A percentile compares a stretch with the other conserved stretches of the same genome.
Evolutionary conservation across 2,797 vertebrate genomes (phyloP).

Genomic region (Pachyuromys duprasi): DNA sequence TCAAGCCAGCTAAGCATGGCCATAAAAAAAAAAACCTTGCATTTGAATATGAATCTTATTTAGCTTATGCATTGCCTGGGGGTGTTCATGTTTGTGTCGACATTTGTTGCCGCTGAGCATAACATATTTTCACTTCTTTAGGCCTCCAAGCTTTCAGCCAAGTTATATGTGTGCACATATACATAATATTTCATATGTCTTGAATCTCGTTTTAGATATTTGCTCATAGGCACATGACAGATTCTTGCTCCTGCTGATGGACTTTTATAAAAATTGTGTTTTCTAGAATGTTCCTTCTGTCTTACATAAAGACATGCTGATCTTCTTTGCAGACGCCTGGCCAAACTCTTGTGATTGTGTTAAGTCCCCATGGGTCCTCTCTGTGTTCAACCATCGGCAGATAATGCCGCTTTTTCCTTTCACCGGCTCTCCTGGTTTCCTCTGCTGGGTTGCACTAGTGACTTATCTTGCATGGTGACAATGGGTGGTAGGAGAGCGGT

Average conservation of each 20-base stretch:
- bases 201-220: neutral
- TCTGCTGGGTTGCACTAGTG: neutral
- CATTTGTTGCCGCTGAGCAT: neutral
- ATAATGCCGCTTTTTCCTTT: neutral
- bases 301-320: neutral
- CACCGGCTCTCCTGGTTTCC: neutral
- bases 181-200: neutral
- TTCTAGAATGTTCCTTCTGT: neutral
- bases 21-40: neutral
- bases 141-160: neutral
- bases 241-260: conserved; percentile 20
- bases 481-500: neutral
- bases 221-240: neutral
- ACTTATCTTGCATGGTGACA: neutral
- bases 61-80: neutral
- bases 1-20: neutral
- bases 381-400: neutral
- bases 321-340: neutral
- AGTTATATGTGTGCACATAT: neutral
- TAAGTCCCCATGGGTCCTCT: conserved; percentile 1
- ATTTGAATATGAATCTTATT: conserved; percentile 12
- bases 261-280: neutral
- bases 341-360: neutral
- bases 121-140: neutral
- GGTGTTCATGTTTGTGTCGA: neutral